These are phyloP conservation scores for Dicerorhinus sumatrensis DNA, from an alignment of 2,113 vertebrate species.

Conservation along the genomic window DNA sequence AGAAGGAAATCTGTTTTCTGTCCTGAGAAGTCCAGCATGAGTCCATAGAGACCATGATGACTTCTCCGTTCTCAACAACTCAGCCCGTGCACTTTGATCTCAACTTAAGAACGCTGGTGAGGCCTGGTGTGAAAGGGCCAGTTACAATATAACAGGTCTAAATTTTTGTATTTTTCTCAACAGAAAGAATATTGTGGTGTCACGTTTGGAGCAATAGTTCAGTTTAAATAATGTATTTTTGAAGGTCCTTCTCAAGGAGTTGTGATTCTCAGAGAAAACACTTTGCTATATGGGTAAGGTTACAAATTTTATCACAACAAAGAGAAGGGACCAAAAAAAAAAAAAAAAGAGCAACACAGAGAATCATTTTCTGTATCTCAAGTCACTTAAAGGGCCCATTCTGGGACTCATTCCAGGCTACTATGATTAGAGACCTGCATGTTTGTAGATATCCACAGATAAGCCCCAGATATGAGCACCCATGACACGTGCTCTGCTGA, in stretches of 20 bases:
- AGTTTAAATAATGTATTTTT: conserved; percentile 69
- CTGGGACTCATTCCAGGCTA: conserved; percentile 52
- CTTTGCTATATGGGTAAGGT: conserved; percentile 61
- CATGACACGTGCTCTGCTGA: neutral
- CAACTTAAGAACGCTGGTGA: conserved; percentile 63
- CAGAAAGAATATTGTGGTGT: conserved; percentile 71
- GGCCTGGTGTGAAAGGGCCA: conserved; percentile 67
- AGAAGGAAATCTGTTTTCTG: conserved; percentile 75
- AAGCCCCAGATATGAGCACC: conserved; percentile 44
- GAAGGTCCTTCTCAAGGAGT: conserved; percentile 70
- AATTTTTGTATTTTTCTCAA: conserved; percentile 74
- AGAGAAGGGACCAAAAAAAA: neutral
- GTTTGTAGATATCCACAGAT: conserved; percentile 62
- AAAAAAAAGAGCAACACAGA: conserved; percentile 54
- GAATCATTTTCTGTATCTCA: conserved; percentile 75
- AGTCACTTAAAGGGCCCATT: conserved; percentile 62
- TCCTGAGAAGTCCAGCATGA: conserved; percentile 35
- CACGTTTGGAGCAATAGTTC: conserved; percentile 59
- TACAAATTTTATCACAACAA: conserved; percentile 74
- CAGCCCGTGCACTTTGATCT: conserved; percentile 72
- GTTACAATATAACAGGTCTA: conserved; percentile 70
- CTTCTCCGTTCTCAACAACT: conserved; percentile 61
- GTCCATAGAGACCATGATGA: conserved; percentile 57
- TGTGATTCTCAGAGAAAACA: conserved; percentile 73
- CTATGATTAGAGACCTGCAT: conserved; percentile 65